A percentile compares a stretch with the other conserved stretches of the same genome.
phyloP scores from a whole-genome alignment of 2,797 vertebrate species.

The Stomatorhinus walkeri region DNA sequence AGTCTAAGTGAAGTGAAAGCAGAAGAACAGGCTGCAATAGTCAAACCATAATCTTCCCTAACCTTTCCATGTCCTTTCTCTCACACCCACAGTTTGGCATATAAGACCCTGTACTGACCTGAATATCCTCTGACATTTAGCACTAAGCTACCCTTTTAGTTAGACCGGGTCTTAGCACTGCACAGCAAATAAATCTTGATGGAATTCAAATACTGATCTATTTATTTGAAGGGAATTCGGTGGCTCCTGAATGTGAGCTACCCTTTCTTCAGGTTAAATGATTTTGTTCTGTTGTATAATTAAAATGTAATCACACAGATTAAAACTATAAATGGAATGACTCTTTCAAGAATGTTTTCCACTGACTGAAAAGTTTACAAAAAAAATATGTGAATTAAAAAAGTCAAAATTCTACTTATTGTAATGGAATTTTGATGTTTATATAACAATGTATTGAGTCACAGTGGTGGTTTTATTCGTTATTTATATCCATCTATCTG shows the following conservation, averaged over 20 bases:
- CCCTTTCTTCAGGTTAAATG: not conserved
- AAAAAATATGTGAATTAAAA: not conserved
- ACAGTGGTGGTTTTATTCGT: not conserved
- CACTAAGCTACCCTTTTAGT: slow-evolving; percentile 59
- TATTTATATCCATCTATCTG: slow-evolving; percentile 6
- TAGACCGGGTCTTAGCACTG: slow-evolving; percentile 59
- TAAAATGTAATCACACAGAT: slow-evolving; percentile 17
- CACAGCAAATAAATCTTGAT: slow-evolving; percentile 56
- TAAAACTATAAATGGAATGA: not conserved
- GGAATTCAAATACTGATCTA: slow-evolving; percentile 53
- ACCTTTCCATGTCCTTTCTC: slow-evolving; percentile 41
- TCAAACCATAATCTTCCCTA: slow-evolving; percentile 37
- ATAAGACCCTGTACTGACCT: slow-evolving; percentile 33
- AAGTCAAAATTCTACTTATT: not conserved
- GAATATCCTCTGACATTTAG: slow-evolving; percentile 63
- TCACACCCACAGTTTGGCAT: slow-evolving; percentile 35
- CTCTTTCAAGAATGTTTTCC: slow-evolving; percentile 1
- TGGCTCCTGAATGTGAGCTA: slow-evolving; percentile 28
- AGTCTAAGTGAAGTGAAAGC: not conserved
- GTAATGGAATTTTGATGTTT: not conserved
- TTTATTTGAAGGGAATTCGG: slow-evolving; percentile 56
- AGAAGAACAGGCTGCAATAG: slow-evolving; percentile 24
- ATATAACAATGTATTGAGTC: not conserved
- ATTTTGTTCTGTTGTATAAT: not conserved
- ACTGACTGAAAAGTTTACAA: not conserved